phyloP scores from a whole-genome alignment of 2,888 invertebrate species.

The Agriopis aurantiaria region DNA sequence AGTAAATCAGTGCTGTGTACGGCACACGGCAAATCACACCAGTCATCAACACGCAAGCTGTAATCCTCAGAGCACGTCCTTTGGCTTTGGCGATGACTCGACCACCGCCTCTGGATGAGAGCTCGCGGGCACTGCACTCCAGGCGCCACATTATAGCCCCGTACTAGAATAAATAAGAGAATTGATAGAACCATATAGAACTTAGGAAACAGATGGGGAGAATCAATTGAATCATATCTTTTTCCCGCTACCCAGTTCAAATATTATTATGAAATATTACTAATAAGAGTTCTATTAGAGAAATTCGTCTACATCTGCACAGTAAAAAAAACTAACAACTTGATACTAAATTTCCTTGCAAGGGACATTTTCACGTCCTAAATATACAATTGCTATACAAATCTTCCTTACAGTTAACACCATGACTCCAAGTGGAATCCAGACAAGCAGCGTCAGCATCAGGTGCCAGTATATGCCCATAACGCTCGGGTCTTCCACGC shows the following conservation, averaged over 20 bases:
- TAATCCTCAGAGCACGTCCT: constrained; percentile 89
- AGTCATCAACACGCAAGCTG: constrained; percentile 89
- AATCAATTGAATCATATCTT: no score
- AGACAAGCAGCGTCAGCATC: constrained; percentile 90
- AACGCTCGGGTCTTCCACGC: constrained; percentile 88
- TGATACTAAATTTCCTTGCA: no score
- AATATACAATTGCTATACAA: no score
- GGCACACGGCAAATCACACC: constrained; percentile 91
- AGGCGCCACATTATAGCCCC: constrained; percentile 83
- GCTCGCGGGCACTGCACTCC: constrained; percentile 88
- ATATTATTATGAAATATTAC: no score
- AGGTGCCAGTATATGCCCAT: constrained; percentile 93
- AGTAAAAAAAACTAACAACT: no score
- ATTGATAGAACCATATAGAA: no score
- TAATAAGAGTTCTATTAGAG: no score
- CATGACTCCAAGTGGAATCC: constrained; percentile 92
- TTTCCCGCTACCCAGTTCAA: no score
- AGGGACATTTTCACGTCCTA: no score
- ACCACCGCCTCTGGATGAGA: constrained; percentile 88
- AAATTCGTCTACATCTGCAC: no score
- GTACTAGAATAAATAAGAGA: constrained; percentile 58
- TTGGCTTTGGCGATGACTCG: constrained; percentile 87
- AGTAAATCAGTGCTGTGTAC: constrained; percentile 90
- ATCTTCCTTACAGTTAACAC: constrained; percentile 88
- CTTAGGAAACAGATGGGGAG: no score